Conservation (phyloP, 1,140 invertebrate genomes). For the roundworm (Caenorhabditis elegans) region WBcel235 BX284604.4:4819501-4820000, state of each 20-base stretch:
- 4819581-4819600: not conserved
- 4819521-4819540: not conserved
- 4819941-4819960: no score
- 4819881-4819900: not conserved
- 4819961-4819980: no score
- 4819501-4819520: no score
- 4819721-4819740: not conserved
- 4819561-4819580: not conserved
- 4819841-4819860: not conserved
- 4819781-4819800: not conserved
- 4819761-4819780: not conserved
- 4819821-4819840: slow-evolving; percentile 5
- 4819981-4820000: no score
- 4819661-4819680: not conserved
- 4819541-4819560: no score
- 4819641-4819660: not conserved
- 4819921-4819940: no score
- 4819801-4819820: not conserved
- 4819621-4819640: not conserved
- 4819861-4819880: slow-evolving; percentile 3
- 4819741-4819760: not conserved
- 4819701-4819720: not conserved
- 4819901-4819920: not conserved
- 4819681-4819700: not conserved
- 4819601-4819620: not conserved